Base-by-base conservation (phyloP, 2,888 invertebrate species). In the Brenthis hecate region DNA sequence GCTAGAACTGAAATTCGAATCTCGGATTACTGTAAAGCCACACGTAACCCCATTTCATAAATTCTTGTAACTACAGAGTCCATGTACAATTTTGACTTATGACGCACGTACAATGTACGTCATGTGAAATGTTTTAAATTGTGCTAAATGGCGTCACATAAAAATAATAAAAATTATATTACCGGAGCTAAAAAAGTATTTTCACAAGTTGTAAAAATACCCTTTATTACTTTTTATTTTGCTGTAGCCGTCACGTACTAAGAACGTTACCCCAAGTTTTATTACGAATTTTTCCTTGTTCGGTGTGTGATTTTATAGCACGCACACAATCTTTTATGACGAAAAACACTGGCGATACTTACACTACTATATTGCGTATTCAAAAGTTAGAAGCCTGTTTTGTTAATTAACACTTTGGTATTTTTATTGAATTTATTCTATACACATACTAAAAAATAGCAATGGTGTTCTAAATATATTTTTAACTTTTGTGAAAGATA, bases 1-100 rank as follows among this genome's bases (percentile, higher is more conserved):
- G 60, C 72, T 69, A 58, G 62, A 69, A 65, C 71, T 66, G 69
- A 69, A 66, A 72, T 68, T 63, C 53, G 50, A 65, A 65, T 65
- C 58, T 61, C 54, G 48, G 47, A 50, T 66, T 54, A 55, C 50
- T 47, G 36, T 53, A 53, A 58, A 66, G 47, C 55, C 16, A 56
- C 55, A 19, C 54, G 47, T 56, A 68, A 63, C 58, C 36, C 61
- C 56, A 71, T 65, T 72, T 60, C 61, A 55, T 53, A 53, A 23
- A 57, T 19, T 62, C 54, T 19, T 36, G 28, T 14, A 19, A 36
- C 43, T 36, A 51, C 28, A n/a, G 32, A 48, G n/a, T 47, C 50
- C 50, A 51, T n/a, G n/a, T 51, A 28, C 13, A n/a, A 1, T 51
- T 51, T 58, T 58, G 36, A 43, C 8, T n/a, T 47, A 50, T 50